These are phyloP conservation scores for Lepidostoma basale DNA, from an alignment of 1,140 invertebrate genomes.

Conservation along the genomic window DNA sequence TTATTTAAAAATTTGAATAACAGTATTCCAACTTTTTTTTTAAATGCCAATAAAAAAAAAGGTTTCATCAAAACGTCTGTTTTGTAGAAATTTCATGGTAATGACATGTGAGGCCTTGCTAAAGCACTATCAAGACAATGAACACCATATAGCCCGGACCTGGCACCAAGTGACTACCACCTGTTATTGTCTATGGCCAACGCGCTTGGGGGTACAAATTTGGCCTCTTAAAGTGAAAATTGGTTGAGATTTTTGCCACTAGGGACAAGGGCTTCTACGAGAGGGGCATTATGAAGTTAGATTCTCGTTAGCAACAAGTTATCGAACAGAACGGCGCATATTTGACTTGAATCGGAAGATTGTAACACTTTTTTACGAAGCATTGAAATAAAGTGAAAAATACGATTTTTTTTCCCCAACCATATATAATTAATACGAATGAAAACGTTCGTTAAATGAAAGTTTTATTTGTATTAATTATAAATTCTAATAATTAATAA, in stretches of 20 bases:
- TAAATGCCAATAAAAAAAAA: not conserved
- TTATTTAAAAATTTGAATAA: not conserved
- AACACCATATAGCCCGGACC: slow-evolving; percentile 1
- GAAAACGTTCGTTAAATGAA: no score
- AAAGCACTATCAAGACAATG: no score
- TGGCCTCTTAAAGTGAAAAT: no score
- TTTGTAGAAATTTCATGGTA: no score
- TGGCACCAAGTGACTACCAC: slow-evolving; percentile 4
- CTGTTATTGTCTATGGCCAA: slow-evolving; percentile 6
- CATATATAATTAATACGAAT: no score
- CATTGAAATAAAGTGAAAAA: no score
- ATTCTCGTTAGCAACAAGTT: not conserved
- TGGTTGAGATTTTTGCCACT: slow-evolving; percentile 16
- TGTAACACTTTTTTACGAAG: slow-evolving; percentile 8
- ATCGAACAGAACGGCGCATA: slow-evolving; percentile 9
- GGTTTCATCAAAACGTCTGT: not conserved
- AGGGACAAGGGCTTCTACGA: slow-evolving; percentile 5
- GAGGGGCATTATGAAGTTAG: slow-evolving; percentile 5
- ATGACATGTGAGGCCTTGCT: no score
- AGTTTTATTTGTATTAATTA: no score
- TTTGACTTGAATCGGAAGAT: slow-evolving; percentile 4
- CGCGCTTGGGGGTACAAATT: slow-evolving; percentile 2
- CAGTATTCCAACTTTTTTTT: not conserved
- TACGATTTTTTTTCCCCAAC: no score
- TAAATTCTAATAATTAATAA: no score